Evolutionary conservation across 2,888 invertebrate species (phyloP), one percentile per base, ranked within the genome.

Genomic region (Drosophila leonis): DNA sequence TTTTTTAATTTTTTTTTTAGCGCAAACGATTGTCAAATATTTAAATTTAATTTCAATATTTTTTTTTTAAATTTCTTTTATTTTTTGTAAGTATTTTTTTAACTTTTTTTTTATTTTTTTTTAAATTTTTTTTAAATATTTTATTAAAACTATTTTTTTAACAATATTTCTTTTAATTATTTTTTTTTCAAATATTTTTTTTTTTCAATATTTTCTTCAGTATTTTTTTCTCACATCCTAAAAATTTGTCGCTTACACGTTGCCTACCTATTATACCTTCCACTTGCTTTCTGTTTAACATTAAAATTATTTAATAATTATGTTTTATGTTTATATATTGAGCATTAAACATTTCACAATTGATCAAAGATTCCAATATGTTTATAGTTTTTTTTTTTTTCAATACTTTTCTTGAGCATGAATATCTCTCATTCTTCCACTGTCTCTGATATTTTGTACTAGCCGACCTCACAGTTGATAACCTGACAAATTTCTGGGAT

Each of bases 1-100:
- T 15, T 42, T 62, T 31, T 5, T 13, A 48, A n/a, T 4, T 12
- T 57, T 12, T 46, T 63, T 18, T 70, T 35, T 66, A 59, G 70
- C 70, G 80, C 85, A 82, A 75, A 79, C 83, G 83, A 87, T 83
- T 83, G 83, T 83, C 83, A 76, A 84, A 82, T 82, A 84, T 76
- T 71, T 67, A 74, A 68, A 48, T 51, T 48, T 51, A 64, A 42
- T 61, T 68, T 70, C 49, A 31, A 42, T 57, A 29, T n/a, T 56
- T 41, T 42, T 48, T 37, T n/a, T 52, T n/a, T n/a, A n/a, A n/a
- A n/a, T n/a, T 2, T n/a, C 52, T 44, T 46, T n/a, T n/a, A n/a
- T 46, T 46, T 33, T 12, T 46, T 29, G 31, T 49, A 52, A 24
- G 35, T 52, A 24, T 24, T 52, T 66, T 42, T 59, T 41, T 24